phyloP scores from a whole-genome alignment of 2,888 invertebrate genomes.

The Dryadula phaetusa region DNA sequence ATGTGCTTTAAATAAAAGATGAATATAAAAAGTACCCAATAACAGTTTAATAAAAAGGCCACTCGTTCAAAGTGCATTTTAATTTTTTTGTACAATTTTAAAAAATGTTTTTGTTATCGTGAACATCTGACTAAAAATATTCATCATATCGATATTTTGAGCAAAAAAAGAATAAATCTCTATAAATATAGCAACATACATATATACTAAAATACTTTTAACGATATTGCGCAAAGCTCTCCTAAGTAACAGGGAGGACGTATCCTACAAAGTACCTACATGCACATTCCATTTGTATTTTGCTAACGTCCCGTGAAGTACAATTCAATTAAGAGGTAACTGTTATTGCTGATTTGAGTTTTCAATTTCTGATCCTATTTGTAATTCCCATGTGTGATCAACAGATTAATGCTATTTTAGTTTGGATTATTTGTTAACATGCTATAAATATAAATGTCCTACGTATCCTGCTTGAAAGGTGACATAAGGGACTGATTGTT shows the following conservation, averaged over 20 bases:
- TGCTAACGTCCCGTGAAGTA: conserved; percentile 28
- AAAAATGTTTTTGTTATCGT: too few species aligned
- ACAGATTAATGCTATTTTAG: neutral
- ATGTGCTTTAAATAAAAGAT: too few species aligned
- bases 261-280: conserved; percentile 30
- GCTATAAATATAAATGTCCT: neutral
- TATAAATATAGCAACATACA: neutral
- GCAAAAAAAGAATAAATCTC: neutral
- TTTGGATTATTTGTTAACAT: neutral
- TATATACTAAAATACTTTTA: neutral
- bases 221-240: conserved; percentile 14
- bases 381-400: conserved; percentile 8
- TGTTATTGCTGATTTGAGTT: conserved; percentile 32
- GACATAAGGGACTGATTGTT: neutral
- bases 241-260: conserved; percentile 16
- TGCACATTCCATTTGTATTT: conserved; percentile 35
- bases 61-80: too few species aligned
- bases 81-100: too few species aligned
- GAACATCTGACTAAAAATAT: too few species aligned
- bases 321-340: conserved; percentile 31
- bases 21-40: too few species aligned
- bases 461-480: too few species aligned
- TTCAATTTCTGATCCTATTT: conserved; percentile 23
- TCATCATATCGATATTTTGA: too few species aligned
- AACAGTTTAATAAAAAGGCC: too few species aligned